Evolutionary conservation across 1,140 invertebrate genomes (phyloP).

Genomic region (Drepana arcuata): DNA sequence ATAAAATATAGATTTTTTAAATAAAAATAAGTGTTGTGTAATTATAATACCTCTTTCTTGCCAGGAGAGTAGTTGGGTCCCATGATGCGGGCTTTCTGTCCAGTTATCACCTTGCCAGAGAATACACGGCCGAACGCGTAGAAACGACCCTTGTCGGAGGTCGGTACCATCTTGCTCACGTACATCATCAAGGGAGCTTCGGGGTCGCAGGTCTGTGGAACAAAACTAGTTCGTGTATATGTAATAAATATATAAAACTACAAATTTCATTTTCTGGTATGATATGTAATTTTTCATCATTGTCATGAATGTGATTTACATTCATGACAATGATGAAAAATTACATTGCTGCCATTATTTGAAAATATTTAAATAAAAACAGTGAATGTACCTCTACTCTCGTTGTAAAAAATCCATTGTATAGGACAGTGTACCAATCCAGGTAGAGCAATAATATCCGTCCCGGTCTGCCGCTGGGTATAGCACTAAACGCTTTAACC

Average conservation of each 20-base stretch:
- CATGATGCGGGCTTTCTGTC: conserved; percentile 98
- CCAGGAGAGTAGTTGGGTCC: conserved; percentile 98
- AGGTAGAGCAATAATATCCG: conserved; percentile 34
- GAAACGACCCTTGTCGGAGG: conserved; percentile 99
- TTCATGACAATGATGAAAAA: no score
- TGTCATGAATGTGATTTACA: no score
- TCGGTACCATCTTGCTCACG: conserved; percentile 99
- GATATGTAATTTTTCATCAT: no score
- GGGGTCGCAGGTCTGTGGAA: conserved; percentile 89
- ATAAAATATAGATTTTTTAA: neutral
- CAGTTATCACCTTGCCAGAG: conserved; percentile 93
- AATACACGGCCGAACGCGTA: conserved; percentile 99
- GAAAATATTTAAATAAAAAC: no score
- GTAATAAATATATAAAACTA: no score
- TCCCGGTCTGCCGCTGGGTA: conserved; percentile 61
- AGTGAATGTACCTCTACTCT: conserved; percentile 46
- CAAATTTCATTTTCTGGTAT: no score
- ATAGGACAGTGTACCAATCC: conserved; percentile 29
- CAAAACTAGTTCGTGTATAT: no score
- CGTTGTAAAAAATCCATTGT: conserved; percentile 35
- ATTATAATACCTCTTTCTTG: conserved; percentile 86
- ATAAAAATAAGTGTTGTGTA: neutral
- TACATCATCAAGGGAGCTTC: conserved; percentile 99
- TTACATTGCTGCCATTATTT: no score
- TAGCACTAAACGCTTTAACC: conserved; percentile 46